Evolutionary conservation across 2,888 invertebrate genomes (phyloP).

Genomic region (Operophtera brumata): DNA sequence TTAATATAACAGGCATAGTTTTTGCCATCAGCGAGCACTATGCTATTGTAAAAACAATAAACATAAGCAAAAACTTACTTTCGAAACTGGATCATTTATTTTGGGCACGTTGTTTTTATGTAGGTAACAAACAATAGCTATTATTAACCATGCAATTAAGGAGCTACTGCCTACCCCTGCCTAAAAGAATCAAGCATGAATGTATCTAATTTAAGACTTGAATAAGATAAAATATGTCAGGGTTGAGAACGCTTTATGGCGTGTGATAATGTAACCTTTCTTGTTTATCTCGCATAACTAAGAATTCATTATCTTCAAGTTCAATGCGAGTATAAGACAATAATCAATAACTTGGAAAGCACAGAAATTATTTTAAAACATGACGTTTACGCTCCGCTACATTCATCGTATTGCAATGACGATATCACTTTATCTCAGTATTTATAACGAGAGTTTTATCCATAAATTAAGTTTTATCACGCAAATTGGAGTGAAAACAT

Average conservation of each 20-base stretch:
- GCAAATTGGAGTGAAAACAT: constrained; percentile 53
- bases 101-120: too few species aligned
- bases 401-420: neutral
- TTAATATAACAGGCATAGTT: constrained; percentile 52
- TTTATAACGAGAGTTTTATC: neutral
- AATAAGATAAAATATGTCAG: constrained; percentile 25
- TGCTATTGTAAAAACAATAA: constrained; percentile 57
- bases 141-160: too few species aligned
- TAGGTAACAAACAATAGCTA: too few species aligned
- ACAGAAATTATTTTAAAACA: too few species aligned
- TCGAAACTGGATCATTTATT: constrained; percentile 49
- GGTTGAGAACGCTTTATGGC: constrained; percentile 22
- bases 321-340: too few species aligned
- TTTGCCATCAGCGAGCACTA: constrained; percentile 43
- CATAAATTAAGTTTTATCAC: constrained; percentile 35
- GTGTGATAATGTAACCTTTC: too few species aligned
- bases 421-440: neutral
- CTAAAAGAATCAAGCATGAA: too few species aligned
- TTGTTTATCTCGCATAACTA: too few species aligned
- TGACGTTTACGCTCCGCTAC: neutral
- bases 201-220: too few species aligned
- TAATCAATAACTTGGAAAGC: too few species aligned
- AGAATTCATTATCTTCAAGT: too few species aligned
- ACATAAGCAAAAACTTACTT: constrained; percentile 46
- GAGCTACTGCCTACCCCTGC: too few species aligned